Percentiles rank a stretch among this genome's conserved stretches.
phyloP scores from a whole-genome alignment of 2,113 vertebrate species.

The Bungarus multicinctus region DNA sequence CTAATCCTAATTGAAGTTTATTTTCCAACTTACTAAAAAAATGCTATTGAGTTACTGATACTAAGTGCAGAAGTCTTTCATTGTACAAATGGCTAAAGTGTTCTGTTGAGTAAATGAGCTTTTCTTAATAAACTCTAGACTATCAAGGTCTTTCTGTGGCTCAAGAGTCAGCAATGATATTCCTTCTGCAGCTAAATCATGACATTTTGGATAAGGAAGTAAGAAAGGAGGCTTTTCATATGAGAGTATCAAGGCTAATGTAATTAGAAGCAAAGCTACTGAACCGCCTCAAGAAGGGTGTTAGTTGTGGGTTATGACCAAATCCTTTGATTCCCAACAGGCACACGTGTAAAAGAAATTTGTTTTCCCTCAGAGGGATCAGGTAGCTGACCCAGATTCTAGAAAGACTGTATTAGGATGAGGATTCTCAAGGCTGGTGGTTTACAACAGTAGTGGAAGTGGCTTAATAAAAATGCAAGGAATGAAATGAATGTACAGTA shows the following conservation, averaged over 20 bases:
- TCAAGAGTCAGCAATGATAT: neutral
- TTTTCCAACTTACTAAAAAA: neutral
- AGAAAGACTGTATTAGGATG: slow-evolving; percentile 21
- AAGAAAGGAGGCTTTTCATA: neutral
- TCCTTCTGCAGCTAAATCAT: neutral
- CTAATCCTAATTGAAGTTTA: neutral
- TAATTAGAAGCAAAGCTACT: slow-evolving; percentile 5
- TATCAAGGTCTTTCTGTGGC: neutral
- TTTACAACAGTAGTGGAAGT: neutral
- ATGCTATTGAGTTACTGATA: neutral
- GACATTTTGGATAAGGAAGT: neutral
- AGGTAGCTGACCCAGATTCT: slow-evolving; percentile 49
- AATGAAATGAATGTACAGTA: neutral
- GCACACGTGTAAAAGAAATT: neutral
- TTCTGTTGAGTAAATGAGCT: neutral
- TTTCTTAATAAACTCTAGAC: neutral
- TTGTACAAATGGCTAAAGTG: neutral
- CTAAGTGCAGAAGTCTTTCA: neutral
- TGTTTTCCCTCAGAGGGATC: slow-evolving; percentile 7
- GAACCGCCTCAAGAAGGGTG: neutral
- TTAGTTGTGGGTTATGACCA: slow-evolving; percentile 1
- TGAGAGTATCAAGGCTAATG: neutral
- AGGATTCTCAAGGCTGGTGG: slow-evolving; percentile 37
- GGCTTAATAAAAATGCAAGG: neutral
- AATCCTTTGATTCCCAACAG: neutral